Evolutionary conservation across 2,888 invertebrate species (phyloP).

Genomic region (Ferdinandea cuprea): DNA sequence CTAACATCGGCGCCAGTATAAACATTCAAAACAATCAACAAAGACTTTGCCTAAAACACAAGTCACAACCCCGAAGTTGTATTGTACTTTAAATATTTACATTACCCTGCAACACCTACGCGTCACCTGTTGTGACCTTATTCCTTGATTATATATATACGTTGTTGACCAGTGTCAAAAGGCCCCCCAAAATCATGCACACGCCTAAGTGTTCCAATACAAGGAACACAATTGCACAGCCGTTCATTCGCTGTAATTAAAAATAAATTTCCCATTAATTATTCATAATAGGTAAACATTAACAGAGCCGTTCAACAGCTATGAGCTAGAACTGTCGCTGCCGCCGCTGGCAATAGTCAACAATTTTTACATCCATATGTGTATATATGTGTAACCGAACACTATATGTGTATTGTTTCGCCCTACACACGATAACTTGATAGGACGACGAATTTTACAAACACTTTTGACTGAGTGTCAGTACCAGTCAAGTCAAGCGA

Average conservation of each 20-base stretch:
- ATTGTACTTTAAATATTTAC: too few species aligned
- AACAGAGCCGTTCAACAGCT: not conserved
- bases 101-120: not conserved
- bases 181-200: constrained; percentile 7
- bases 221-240: not conserved
- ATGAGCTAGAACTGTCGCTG: not conserved
- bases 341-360: not conserved
- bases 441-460: constrained; percentile 38
- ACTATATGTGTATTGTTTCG: too few species aligned
- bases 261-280: constrained; percentile 55
- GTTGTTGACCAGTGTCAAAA: constrained; percentile 21
- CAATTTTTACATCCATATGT: too few species aligned
- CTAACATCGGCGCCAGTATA: too few species aligned
- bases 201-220: not conserved
- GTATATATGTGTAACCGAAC: not conserved
- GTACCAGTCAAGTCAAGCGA: not conserved
- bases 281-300: constrained; percentile 35
- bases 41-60: too few species aligned
- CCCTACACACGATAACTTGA: constrained; percentile 45
- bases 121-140: constrained; percentile 24
- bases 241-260: constrained; percentile 35
- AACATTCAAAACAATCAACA: too few species aligned
- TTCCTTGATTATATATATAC: constrained; percentile 30
- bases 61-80: too few species aligned
- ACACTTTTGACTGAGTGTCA: constrained; percentile 5